Base-by-base conservation (phyloP, 1,140 invertebrate genomes). In the Paraescarpia echinospica region DNA sequence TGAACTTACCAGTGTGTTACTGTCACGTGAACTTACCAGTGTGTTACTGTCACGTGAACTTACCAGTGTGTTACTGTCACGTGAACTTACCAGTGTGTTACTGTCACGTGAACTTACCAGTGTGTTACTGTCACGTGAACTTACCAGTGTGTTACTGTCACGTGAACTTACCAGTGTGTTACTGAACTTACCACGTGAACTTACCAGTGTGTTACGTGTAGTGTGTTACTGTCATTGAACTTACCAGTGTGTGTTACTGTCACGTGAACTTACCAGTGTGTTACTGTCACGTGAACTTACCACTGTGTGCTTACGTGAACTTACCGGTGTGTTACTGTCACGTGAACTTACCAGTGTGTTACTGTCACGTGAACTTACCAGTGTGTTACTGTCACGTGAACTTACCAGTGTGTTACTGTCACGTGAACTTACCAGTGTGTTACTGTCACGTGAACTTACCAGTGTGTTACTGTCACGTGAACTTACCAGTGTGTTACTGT, bases 1-100 rank as follows among this genome's bases (percentile, higher is more conserved):
- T 77, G 41, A 41, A 41, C 41, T 41, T 41, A 14, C 27, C 4
- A 18, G 8, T 77, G 59, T 77, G 59, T 77, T 77, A 77, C 59
- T 77, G 4, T 77, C 22, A 18, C 27, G 59, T 77, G 41, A 41
- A 4, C 12, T 41, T 41, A 41, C 41, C 12, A 12, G 12, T 41
- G 41, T 12, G 12, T 41, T 12, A 41, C 41, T 41, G 41, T 41
- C 41, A 41, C 12, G 41, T 41, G 41, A 41, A 41, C 41, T 41
- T n/a, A n/a, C n/a, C n/a, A n/a, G 41, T 41, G 41, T 41, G 41
- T 41, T 12, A 41, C 41, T 41, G 41, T 41, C 4, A 41, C 27
- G 22, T 77, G 12, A 77, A 77, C 92, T 35, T 34, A 90, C 34
- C 33, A n/a, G n/a, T 41, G 14, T 92, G 90, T 95, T 94, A 77